Base-by-base conservation (phyloP, 2,113 vertebrate genomes). In the Diphyllodes magnificus region DNA sequence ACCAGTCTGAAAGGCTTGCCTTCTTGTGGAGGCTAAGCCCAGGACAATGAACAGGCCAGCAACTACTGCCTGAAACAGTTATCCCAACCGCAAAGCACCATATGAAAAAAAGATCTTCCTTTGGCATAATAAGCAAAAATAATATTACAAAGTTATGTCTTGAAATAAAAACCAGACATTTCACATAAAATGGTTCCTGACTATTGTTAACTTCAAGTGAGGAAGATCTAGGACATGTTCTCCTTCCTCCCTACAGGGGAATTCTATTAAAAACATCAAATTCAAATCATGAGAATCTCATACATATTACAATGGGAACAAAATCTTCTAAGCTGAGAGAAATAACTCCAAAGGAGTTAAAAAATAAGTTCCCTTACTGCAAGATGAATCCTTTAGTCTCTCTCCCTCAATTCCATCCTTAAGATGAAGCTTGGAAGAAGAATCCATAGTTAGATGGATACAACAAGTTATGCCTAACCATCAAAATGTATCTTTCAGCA, bases 401-500 rank as follows among this genome's bases (percentile, higher is more conserved):
- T 91, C 37, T 91, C 91, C 70, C 75, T 82, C 78, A 87, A 85
- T 92, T 82, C 81, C 78, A 91, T 72, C 63, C 63, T 87, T 87
- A 93, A 92, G 45, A 85, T 72, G 81, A 95, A 79, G 84, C 49
- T 85, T 89, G 61, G 57, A 92, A 87, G 84, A 93, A 91, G 91
- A 87, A 87, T 59, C 81, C 66, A 91, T 79, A 92, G 56, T 92
- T 95, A 95, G 69, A 92, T 45, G 45, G 33, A 85, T 80, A 63
- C 31, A 90, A 77, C 0, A 90, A 56, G 45, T 76, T 76, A 84
- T 40, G 73, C n/a, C 22, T 40, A 72, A 17, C 12, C 54, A 90
- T 54, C 66, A 91, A 84, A 82, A 65, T 0, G 2, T 64, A 84
- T 69, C 50, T 88, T 91, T 79, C 59, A 80, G 78, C 18, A 80